A percentile compares a stretch with the other conserved stretches of the same genome.
These are phyloP conservation scores for Eira barbara DNA, from an alignment of 2,113 vertebrate species.

Conservation along the genomic window DNA sequence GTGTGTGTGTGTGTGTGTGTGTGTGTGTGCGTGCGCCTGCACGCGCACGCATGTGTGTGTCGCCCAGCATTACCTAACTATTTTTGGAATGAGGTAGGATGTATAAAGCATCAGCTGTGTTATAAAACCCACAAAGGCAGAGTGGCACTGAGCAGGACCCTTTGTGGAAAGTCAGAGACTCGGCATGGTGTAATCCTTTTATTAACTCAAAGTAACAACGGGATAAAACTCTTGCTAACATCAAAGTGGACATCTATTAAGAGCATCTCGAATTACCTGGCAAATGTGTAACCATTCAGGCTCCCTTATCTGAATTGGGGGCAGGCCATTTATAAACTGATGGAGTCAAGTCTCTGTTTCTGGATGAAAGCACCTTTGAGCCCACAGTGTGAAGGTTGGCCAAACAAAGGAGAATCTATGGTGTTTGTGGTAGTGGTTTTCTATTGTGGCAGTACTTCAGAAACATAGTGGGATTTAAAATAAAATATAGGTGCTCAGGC, in stretches of 20 bases:
- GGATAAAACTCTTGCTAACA: not conserved
- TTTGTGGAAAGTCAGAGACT: not conserved
- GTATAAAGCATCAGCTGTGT: not conserved
- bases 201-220: constrained; percentile 25
- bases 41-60: not conserved
- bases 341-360: constrained; percentile 26
- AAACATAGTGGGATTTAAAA: not conserved
- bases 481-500: not conserved
- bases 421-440: not conserved
- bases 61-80: not conserved
- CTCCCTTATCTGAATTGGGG: constrained; percentile 1
- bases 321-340: constrained; percentile 48
- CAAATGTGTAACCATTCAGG: constrained; percentile 11
- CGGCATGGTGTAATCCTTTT: not conserved
- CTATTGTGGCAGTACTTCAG: not conserved
- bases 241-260: not conserved
- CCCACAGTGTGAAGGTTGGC: not conserved
- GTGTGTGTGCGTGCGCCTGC: not conserved
- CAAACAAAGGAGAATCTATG: not conserved
- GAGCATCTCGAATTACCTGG: constrained; percentile 14
- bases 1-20: not conserved
- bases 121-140: constrained; percentile 50
- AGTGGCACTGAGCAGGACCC: not conserved
- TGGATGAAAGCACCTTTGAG: not conserved
- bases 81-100: not conserved